Base-by-base conservation (phyloP, 2,888 invertebrate species). In the Drosophila hawaiiensis region DNA sequence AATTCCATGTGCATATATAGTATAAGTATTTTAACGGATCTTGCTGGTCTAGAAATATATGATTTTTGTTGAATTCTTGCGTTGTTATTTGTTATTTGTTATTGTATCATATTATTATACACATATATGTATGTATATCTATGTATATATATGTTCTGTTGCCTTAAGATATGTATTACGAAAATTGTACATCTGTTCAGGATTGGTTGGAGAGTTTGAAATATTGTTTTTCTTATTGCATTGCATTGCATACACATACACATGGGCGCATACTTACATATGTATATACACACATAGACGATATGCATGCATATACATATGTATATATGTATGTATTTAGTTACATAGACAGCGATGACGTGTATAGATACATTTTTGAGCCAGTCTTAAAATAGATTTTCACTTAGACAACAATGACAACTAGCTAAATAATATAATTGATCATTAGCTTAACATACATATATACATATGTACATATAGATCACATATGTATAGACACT, bases 1-100 rank as follows among this genome's bases (percentile, higher is more conserved):
- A 50, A 66, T 59, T 67, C 65, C 43, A 68, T 68, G 37, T 75
- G 53, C 43, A 55, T 63, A 59, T 43, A 69, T 70, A 61, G n/a
- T 71, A 63, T 53, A 71, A 49, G 35, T 59, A 50, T 56, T 68
- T 53, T 22, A 28, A 47, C 31, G 29, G 33, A n/a, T 53, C 56
- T 56, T 73, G 49, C 50, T 56, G 50, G 35, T 52, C 55, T 43
- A 54, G 4, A 54, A 37, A 63, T 47, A 49, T 14, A 31, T 37
- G 19, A 47, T n/a, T 28, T 25, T 19, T 25, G 12, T 54, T 47
- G 10, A 37, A 50, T 25, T 62, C 39, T 37, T 47, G 7, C 9
- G 47, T 25, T 47, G 25, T 16, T 25, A 16, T 16, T 22, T 35
- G 16, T 33, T 25, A 16, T 16, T 22, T 54, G 16, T 35, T 35